Conservation (phyloP, 2,888 invertebrate genomes). For the Acanthosepion esculentum region DNA sequence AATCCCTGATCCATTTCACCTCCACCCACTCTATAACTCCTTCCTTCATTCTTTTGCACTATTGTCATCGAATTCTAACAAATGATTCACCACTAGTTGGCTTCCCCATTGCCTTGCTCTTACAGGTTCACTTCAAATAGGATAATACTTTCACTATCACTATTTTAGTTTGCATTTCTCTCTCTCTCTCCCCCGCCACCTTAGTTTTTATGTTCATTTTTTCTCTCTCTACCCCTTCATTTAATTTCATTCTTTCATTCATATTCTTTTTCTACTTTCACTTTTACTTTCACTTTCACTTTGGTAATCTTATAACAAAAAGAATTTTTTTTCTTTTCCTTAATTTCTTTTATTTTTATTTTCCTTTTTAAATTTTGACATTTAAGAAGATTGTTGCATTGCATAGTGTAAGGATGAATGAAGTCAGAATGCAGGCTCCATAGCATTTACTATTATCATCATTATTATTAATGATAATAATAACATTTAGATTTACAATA, state of each 20-base stretch:
- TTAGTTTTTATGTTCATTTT: neutral
- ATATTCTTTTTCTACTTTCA: neutral
- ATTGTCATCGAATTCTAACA: constrained; percentile 33
- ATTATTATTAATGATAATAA: neutral
- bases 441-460: neutral
- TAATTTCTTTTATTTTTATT: neutral
- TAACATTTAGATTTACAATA: neutral
- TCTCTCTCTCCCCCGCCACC: neutral
- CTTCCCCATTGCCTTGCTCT: constrained; percentile 33
- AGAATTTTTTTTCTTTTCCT: neutral
- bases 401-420: neutral
- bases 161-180: neutral
- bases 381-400: neutral
- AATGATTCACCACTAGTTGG: constrained; percentile 33
- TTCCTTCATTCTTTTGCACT: constrained; percentile 2
- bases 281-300: neutral
- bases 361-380: neutral
- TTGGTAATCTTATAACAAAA: neutral
- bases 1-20: constrained; percentile 33
- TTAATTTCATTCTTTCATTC: neutral
- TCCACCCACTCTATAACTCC: neutral
- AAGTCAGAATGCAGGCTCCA: neutral
- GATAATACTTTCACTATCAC: neutral
- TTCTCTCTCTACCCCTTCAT: neutral
- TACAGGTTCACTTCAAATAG: constrained; percentile 21